Evolutionary conservation across 2,888 invertebrate genomes (phyloP).

Genomic region (Eupithecia centaureata): DNA sequence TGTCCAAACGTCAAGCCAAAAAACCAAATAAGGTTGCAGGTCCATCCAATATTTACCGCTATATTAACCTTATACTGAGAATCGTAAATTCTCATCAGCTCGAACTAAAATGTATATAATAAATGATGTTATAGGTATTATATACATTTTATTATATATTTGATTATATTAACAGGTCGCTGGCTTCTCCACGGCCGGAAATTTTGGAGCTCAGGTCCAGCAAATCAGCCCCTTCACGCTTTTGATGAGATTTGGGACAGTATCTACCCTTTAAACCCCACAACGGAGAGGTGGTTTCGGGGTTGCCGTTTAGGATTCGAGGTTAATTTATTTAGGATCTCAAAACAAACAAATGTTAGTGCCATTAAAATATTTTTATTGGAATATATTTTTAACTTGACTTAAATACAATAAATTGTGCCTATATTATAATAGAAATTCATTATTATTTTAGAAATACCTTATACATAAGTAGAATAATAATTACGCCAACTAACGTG

Average conservation of each 20-base stretch:
- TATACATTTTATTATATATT: too few species aligned
- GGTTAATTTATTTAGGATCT: too few species aligned
- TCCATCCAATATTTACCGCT: too few species aligned
- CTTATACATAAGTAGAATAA: neutral
- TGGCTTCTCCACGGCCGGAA: neutral
- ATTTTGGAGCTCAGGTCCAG: neutral
- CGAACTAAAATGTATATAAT: too few species aligned
- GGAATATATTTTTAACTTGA: neutral
- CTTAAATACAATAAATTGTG: neutral
- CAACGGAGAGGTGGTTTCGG: neutral
- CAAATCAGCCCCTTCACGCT: constrained; percentile 5
- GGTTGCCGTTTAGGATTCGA: neutral
- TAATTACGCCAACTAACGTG: neutral
- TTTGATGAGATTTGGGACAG: neutral
- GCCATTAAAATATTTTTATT: neutral
- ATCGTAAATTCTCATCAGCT: too few species aligned
- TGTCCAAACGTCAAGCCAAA: too few species aligned
- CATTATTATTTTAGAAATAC: too few species aligned
- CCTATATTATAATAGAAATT: too few species aligned
- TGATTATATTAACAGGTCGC: neutral
- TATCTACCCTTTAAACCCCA: neutral
- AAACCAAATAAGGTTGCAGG: too few species aligned
- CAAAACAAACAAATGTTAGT: neutral
- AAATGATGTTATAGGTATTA: too few species aligned
- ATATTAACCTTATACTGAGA: too few species aligned